Evolutionary conservation across 2,797 vertebrate species (phyloP), one percentile per base, ranked within the genome.

Genomic region (Momotus momota): DNA sequence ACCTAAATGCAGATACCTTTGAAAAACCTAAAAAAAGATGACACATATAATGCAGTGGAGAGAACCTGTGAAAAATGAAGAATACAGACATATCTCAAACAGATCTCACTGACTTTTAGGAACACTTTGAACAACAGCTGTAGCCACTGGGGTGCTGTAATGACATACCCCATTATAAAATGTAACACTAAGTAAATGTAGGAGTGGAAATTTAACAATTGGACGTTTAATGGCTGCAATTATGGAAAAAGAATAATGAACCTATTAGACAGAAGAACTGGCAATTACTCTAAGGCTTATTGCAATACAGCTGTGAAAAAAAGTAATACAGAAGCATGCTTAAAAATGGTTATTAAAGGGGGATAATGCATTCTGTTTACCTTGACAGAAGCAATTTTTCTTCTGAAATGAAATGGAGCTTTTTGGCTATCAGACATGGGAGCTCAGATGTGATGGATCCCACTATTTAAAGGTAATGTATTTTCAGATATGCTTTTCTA

Each of bases 141-240:
- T 97, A 96, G 97, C 96, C 98, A 98, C 97, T 96, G 93, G 97
- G 98, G 98, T 97, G 94, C 97, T 96, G 89, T 98, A 97, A 98
- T 97, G 96, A 96, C 96, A 96, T 94, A 96, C 96, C 97, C 98
- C 95, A 97, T 98, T 98, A 98, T 98, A 98, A 98, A 98, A 98
- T 97, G 98, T 98, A 98, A 98, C 97, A 98, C 97, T 98, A 97
- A 98, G 98, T 97, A 98, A 97, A 98, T 88, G 98, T 98, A 98
- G 97, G 98, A 98, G 98, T 97, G 95, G 96, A 98, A 98, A 98
- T 98, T 98, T 97, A 98, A 98, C 98, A 98, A 98, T 98, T 98
- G 98, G 98, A 98, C 98, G 38, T 98, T 98, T 98, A 98, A 99
- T 98, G 97, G 98, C 98, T 98, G 98, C 98, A 98, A 98, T 99